These are phyloP conservation scores for Trachelus tabidus DNA, from an alignment of 2,888 invertebrate genomes.

Conservation along the genomic window DNA sequence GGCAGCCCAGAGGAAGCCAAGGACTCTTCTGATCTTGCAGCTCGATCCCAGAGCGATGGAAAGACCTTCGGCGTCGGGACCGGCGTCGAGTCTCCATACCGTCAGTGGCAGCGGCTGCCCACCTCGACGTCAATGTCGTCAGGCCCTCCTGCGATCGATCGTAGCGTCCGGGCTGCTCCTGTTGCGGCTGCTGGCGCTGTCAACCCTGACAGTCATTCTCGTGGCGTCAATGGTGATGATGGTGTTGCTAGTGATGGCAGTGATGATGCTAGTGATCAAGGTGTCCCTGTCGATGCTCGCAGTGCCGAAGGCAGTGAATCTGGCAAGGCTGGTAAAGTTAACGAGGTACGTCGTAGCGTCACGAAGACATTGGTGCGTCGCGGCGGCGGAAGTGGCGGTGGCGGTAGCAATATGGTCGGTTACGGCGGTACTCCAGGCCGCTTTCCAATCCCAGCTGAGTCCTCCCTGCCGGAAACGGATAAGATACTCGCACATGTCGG, in stretches of 20 bases:
- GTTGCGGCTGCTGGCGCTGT: neutral
- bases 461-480: neutral
- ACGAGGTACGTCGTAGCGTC: constrained; percentile 15
- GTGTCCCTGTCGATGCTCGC: constrained; percentile 2
- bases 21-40: neutral
- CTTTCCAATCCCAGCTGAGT: neutral
- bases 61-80: neutral
- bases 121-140: neutral
- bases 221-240: neutral
- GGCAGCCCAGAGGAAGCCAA: constrained; percentile 2
- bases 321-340: neutral
- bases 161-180: neutral
- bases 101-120: neutral
- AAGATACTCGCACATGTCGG: neutral
- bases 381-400: neutral
- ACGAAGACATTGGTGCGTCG: constrained; percentile 15
- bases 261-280: constrained; percentile 3
- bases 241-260: neutral
- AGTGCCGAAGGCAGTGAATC: neutral
- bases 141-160: neutral
- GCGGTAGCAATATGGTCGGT: neutral
- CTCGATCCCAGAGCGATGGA: neutral
- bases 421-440: neutral
- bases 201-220: neutral
- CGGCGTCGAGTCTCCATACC: neutral